phyloP scores from a whole-genome alignment of 2,113 vertebrate species.

The Neomonachus schauinslandi region DNA sequence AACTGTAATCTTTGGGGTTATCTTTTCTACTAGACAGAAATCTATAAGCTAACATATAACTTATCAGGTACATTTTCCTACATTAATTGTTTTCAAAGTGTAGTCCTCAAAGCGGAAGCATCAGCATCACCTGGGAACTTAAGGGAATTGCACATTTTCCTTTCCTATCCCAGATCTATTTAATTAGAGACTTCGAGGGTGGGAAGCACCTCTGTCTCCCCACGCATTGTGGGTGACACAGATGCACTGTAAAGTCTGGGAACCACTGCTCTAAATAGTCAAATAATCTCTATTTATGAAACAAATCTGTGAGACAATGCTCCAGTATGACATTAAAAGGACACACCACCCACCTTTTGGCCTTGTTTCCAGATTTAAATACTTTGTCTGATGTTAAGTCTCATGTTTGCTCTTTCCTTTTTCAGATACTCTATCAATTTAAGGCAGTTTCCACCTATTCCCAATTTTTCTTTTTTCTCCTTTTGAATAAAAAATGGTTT shows the following conservation, averaged over 20 bases:
- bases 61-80: not conserved
- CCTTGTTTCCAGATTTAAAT: slow-evolving; percentile 46
- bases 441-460: not conserved
- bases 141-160: not conserved
- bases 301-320: not conserved
- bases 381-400: not conserved
- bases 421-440: not conserved
- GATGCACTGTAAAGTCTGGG: not conserved
- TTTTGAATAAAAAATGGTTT: not conserved
- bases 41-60: not conserved
- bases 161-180: not conserved
- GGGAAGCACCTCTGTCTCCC: not conserved
- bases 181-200: not conserved
- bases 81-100: not conserved
- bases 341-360: not conserved
- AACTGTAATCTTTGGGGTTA: not conserved
- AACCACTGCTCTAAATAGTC: not conserved
- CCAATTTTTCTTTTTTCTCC: not conserved
- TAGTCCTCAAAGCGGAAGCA: not conserved
- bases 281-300: slow-evolving; percentile 44
- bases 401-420: not conserved
- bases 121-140: not conserved
- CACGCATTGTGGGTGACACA: not conserved
- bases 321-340: not conserved
- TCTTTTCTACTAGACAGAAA: not conserved